Percentiles rank a stretch among this genome's conserved stretches.
phyloP scores from a whole-genome alignment of 2,797 vertebrate genomes.

The Coilia nasus region DNA sequence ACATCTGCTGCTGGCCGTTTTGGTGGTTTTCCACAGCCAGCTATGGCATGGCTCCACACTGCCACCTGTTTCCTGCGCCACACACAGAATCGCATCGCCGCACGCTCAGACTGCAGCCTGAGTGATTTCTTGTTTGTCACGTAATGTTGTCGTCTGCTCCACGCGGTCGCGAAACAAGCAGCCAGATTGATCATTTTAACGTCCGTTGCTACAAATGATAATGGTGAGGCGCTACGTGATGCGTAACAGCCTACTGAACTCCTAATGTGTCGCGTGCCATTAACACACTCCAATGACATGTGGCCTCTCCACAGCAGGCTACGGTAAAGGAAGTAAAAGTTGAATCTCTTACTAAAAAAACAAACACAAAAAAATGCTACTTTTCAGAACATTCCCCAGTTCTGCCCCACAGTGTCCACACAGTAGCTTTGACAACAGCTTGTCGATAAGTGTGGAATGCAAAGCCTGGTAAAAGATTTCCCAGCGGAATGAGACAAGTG shows the following conservation, averaged over 20 bases:
- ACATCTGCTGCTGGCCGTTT: conserved; percentile 21
- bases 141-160: conserved; percentile 9
- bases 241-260: conserved; percentile 10
- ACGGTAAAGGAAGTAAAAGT: not conserved
- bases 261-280: not conserved
- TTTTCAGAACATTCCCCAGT: too few relatives aligned
- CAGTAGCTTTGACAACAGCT: too few relatives aligned
- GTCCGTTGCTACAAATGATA: not conserved
- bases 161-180: not conserved
- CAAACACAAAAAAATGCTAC: too few relatives aligned
- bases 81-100: not conserved
- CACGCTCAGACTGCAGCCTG: not conserved
- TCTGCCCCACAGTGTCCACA: too few relatives aligned
- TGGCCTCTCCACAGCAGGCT: not conserved
- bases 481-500: not conserved
- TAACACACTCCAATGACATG: not conserved
- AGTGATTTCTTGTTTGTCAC: not conserved
- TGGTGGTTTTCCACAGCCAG: not conserved
- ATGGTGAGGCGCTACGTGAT: not conserved
- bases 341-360: too few relatives aligned
- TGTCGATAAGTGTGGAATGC: not conserved
- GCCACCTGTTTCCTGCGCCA: not conserved
- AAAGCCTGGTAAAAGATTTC: not conserved
- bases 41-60: not conserved
- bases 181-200: not conserved